These are phyloP conservation scores for Amphipoea lucens DNA, from an alignment of 2,888 invertebrate species.

Conservation along the genomic window DNA sequence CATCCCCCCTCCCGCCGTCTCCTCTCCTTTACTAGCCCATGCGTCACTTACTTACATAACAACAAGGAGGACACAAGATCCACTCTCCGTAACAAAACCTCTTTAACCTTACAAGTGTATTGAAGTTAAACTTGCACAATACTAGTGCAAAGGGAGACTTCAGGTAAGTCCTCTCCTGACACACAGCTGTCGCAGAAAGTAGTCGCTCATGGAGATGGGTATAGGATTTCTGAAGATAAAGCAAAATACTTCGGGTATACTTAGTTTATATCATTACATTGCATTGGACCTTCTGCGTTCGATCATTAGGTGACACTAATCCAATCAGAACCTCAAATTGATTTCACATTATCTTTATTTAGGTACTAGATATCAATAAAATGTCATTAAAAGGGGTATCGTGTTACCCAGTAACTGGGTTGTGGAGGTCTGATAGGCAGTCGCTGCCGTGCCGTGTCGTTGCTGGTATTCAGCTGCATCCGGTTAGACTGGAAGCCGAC, in stretches of 20 bases:
- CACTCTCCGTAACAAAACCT: neutral
- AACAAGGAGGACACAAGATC: neutral
- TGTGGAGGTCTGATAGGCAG: too few species aligned
- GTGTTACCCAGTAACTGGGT: too few species aligned
- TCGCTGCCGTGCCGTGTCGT: too few species aligned
- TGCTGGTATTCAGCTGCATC: too few species aligned
- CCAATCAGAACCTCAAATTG: slow-evolving; percentile 2
- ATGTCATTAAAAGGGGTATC: too few species aligned
- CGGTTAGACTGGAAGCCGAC: too few species aligned
- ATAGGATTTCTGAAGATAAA: neutral
- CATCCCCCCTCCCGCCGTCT: neutral
- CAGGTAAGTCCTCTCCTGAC: neutral
- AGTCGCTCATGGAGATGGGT: neutral
- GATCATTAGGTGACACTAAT: neutral
- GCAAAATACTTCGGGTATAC: neutral
- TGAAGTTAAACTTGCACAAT: neutral
- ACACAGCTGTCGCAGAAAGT: neutral
- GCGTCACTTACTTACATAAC: neutral
- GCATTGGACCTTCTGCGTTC: neutral
- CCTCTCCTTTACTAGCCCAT: neutral
- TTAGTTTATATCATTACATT: too few species aligned
- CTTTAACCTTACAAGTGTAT: neutral
- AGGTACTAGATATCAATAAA: neutral
- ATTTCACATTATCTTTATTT: slow-evolving; percentile 12
- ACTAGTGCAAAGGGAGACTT: neutral